Evolutionary conservation across 2,888 invertebrate genomes (phyloP).

Genomic region (Digitonthophagus gazella): DNA sequence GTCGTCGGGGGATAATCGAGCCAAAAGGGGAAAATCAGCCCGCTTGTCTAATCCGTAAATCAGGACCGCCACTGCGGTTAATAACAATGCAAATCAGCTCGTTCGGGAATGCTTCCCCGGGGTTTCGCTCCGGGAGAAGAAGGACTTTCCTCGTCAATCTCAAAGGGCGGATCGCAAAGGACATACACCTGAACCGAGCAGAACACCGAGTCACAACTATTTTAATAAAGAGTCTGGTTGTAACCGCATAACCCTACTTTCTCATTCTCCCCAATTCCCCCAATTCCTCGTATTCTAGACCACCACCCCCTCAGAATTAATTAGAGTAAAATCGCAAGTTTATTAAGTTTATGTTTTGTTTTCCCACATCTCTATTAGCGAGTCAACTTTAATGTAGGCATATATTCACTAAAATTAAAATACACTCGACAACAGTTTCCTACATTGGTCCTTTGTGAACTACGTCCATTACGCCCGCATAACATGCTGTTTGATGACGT

Average conservation of each 20-base stretch:
- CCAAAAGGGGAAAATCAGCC: constrained; percentile 10
- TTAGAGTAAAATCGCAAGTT: constrained; percentile 25
- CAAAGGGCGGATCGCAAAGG: neutral
- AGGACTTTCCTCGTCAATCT: constrained; percentile 1
- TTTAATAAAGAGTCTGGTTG: constrained; percentile 22
- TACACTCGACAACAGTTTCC: neutral
- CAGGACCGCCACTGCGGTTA: constrained; percentile 38
- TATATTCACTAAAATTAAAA: neutral
- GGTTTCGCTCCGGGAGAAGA: neutral
- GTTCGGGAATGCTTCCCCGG: constrained; percentile 15
- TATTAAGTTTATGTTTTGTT: constrained; percentile 18
- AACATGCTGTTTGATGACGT: neutral
- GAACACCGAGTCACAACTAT: constrained; percentile 21
- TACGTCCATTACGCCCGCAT: neutral
- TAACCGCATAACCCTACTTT: neutral
- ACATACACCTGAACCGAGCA: neutral
- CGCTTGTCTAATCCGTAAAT: constrained; percentile 37
- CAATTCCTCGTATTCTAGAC: constrained; percentile 2
- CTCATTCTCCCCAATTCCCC: neutral
- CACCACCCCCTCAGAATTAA: constrained; percentile 20
- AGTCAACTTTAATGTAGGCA: too few species aligned
- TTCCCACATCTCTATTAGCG: neutral
- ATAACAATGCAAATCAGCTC: constrained; percentile 48
- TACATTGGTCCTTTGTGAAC: neutral
- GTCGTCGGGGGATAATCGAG: constrained; percentile 21